Evolutionary conservation across 2,113 vertebrate species (phyloP).

Genomic region (Eptatretus burgeri): DNA sequence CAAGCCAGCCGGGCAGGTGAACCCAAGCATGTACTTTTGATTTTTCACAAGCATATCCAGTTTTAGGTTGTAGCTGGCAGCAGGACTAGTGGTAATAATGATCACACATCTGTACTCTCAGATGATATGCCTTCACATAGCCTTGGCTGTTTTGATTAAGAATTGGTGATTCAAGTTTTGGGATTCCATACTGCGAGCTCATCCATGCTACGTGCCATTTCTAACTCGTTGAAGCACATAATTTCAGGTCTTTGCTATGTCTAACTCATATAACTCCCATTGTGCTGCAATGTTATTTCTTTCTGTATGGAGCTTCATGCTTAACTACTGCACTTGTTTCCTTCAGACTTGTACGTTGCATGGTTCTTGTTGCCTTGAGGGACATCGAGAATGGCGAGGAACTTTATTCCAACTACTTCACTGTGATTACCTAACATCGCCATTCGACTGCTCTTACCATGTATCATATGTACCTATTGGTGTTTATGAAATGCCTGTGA

Average conservation of each 20-base stretch:
- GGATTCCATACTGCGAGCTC: constrained; percentile 17
- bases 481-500: too few species aligned
- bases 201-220: neutral
- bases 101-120: neutral
- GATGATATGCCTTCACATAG: neutral
- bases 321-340: constrained; percentile 7
- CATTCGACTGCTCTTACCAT: too few species aligned
- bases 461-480: too few species aligned
- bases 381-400: constrained; percentile 47
- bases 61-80: too few species aligned
- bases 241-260: neutral
- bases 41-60: too few species aligned
- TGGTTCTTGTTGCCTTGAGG: constrained; percentile 44
- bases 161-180: constrained; percentile 16
- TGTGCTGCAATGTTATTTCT: neutral
- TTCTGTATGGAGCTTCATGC: neutral
- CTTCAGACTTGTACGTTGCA: constrained; percentile 34
- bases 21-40: too few species aligned
- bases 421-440: constrained; percentile 19
- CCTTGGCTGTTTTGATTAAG: neutral
- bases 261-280: neutral
- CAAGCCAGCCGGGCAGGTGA: neutral
- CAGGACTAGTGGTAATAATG: too few species aligned
- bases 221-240: neutral
- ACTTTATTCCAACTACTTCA: constrained; percentile 81